phyloP scores from a whole-genome alignment of 2,797 vertebrate species.

The Crotalus adamanteus region DNA sequence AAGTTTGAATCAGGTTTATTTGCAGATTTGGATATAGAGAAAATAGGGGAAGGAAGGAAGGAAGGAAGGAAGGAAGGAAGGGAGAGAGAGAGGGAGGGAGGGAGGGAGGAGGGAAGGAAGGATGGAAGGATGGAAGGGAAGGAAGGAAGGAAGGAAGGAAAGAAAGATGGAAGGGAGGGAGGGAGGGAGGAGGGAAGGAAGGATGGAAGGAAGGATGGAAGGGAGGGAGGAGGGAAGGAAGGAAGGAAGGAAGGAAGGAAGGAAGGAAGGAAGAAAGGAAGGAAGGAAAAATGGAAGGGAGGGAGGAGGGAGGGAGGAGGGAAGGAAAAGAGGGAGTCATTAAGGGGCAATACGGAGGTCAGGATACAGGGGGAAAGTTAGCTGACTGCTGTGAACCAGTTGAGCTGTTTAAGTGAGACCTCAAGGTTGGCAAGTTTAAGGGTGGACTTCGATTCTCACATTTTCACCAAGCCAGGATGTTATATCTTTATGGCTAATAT shows the following conservation, averaged over 20 bases:
- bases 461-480: neutral
- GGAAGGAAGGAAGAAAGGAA: too few relatives aligned
- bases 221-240: fast-evolving
- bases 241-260: too few relatives aligned
- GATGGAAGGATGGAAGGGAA: fast-evolving
- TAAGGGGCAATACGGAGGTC: neutral
- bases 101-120: too few relatives aligned
- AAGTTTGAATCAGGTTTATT: neutral
- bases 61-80: too few relatives aligned
- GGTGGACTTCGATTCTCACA: neutral
- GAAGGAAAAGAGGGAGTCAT: too few relatives aligned
- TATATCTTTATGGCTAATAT: neutral
- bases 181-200: too few relatives aligned
- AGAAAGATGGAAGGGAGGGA: too few relatives aligned
- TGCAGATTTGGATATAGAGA: neutral
- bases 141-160: too few relatives aligned
- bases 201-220: too few relatives aligned
- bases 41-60: neutral
- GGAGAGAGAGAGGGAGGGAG: too few relatives aligned
- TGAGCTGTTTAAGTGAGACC: neutral
- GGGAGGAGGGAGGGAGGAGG: too few relatives aligned
- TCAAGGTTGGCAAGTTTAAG: neutral
- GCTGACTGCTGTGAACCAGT: neutral
- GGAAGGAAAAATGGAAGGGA: too few relatives aligned
- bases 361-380: neutral